Percentiles rank a stretch among this genome's conserved stretches.
phyloP scores from a whole-genome alignment of 2,888 invertebrate genomes.

The Pseudococcus viburni region DNA sequence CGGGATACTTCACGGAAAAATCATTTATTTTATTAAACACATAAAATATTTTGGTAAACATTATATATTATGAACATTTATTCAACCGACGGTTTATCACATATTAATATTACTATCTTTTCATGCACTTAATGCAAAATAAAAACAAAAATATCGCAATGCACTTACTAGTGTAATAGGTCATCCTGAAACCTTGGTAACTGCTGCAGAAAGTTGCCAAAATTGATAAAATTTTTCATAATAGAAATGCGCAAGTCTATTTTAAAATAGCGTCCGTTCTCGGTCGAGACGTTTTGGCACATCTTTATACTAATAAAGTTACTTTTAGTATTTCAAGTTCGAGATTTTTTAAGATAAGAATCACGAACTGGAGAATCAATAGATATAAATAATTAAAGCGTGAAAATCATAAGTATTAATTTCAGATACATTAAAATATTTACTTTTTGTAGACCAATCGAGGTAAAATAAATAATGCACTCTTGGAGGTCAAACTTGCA shows the following conservation, averaged over 20 bases:
- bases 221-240: slow-evolving; percentile 41
- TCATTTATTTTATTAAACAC: slow-evolving; percentile 54
- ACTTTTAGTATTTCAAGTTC: background rate
- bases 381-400: background rate
- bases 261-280: background rate
- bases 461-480: no score
- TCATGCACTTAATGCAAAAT: slow-evolving; percentile 7
- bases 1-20: slow-evolving; percentile 73
- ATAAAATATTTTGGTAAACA: slow-evolving; percentile 28
- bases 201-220: slow-evolving; percentile 51
- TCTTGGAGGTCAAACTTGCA: no score
- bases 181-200: slow-evolving; percentile 50
- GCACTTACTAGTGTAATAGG: slow-evolving; percentile 55
- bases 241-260: slow-evolving; percentile 35
- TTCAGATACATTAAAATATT: no score
- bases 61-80: background rate
- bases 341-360: background rate
- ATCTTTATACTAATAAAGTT: background rate
- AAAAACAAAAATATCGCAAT: slow-evolving; percentile 30
- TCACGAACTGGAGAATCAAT: background rate
- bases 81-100: background rate
- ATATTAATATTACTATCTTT: background rate
- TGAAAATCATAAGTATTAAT: background rate
- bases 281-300: background rate
- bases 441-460: no score